phyloP scores from a whole-genome alignment of 2,797 vertebrate genomes.

The Anas flavirostris region DNA sequence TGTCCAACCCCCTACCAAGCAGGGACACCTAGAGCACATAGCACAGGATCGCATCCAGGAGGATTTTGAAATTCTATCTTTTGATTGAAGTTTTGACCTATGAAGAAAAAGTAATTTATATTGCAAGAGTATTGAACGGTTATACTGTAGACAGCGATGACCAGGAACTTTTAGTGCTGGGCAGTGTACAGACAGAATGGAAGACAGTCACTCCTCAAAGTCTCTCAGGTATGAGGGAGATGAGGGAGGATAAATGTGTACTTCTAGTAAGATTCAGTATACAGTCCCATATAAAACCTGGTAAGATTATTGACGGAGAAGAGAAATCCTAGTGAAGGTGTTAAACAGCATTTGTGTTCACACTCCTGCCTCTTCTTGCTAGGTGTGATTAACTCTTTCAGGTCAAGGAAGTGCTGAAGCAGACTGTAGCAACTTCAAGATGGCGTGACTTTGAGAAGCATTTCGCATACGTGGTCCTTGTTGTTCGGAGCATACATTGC shows the following conservation, averaged over 20 bases:
- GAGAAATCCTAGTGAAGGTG: neutral
- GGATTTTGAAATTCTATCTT: neutral
- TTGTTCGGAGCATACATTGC: neutral
- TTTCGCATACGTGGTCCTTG: neutral
- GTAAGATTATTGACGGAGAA: neutral
- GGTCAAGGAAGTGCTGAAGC: neutral
- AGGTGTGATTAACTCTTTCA: neutral
- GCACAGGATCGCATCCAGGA: no score
- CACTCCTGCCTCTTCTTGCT: neutral
- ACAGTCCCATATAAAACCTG: neutral
- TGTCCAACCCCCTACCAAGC: no score
- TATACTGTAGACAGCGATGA: neutral
- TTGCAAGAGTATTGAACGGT: neutral
- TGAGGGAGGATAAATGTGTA: fast-evolving
- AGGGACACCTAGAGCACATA: no score
- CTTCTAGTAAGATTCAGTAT: neutral
- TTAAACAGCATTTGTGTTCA: neutral
- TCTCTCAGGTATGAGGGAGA: neutral
- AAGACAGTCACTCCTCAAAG: neutral
- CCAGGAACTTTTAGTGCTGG: neutral
- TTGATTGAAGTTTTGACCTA: neutral
- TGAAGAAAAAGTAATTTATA: neutral
- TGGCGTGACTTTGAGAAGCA: neutral
- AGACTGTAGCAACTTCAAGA: neutral
- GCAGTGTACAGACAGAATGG: neutral